phyloP scores from a whole-genome alignment of 2,797 vertebrate genomes.

The Poecilia picta region DNA sequence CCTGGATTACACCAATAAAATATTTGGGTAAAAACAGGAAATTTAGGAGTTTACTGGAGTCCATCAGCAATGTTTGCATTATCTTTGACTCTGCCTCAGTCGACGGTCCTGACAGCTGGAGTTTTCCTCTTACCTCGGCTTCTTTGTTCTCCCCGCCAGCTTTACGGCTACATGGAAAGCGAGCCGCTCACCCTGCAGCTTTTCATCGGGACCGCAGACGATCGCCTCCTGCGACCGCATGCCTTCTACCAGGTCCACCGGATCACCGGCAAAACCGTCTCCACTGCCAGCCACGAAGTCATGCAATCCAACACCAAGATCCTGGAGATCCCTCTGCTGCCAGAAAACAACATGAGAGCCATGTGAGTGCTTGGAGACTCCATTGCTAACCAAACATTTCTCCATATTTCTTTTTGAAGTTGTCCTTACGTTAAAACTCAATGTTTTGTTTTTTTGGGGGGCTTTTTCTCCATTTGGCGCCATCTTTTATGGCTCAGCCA shows the following conservation, averaged over 20 bases:
- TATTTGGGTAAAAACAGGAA: background rate
- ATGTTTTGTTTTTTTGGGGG: background rate
- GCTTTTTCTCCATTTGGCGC: conserved; percentile 16
- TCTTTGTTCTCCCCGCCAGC: conserved; percentile 89
- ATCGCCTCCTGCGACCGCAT: conserved; percentile 97
- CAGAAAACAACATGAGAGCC: conserved; percentile 97
- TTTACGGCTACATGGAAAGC: conserved; percentile 96
- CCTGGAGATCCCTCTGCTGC: conserved; percentile 96
- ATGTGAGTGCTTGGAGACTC: conserved; percentile 85
- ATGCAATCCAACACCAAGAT: conserved; percentile 97
- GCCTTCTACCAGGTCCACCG: conserved; percentile 99
- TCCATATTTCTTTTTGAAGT: conserved; percentile 29
- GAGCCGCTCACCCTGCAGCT: conserved; percentile 98
- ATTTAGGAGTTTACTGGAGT: no score
- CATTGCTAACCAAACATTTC: conserved; percentile 25
- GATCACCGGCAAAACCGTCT: conserved; percentile 98
- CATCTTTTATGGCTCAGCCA: conserved; percentile 19
- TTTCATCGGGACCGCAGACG: conserved; percentile 98
- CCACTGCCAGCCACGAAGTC: conserved; percentile 96
- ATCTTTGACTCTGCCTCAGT: conserved; percentile 71
- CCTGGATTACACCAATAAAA: background rate
- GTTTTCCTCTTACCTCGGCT: conserved; percentile 75
- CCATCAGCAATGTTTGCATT: conserved; percentile 30
- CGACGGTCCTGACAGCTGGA: conserved; percentile 61
- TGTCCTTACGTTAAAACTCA: conserved; percentile 28